phyloP scores from a whole-genome alignment of 2,888 invertebrate species.

The Rotaria sp. region DNA sequence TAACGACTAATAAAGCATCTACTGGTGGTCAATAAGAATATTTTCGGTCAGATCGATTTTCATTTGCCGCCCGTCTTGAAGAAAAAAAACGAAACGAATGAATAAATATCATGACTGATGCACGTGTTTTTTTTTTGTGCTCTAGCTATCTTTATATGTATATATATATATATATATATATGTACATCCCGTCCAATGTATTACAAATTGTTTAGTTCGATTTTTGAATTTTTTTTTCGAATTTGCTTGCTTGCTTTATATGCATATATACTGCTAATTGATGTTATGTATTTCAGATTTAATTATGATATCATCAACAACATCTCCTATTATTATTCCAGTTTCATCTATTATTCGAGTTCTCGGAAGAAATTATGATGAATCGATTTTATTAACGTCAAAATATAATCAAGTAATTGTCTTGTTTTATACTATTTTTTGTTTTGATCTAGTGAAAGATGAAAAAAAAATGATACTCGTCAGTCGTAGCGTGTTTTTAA shows the following conservation, averaged over 20 bases:
- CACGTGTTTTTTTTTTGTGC: neutral
- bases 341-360: neutral
- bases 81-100: neutral
- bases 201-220: constrained; percentile 12
- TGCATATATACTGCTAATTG: neutral
- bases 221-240: neutral
- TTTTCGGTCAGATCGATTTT: neutral
- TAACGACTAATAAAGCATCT: neutral
- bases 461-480: neutral
- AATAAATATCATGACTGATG: neutral
- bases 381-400: neutral
- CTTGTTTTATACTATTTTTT: neutral
- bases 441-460: neutral
- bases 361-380: constrained; percentile 11
- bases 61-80: neutral
- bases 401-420: constrained; percentile 26
- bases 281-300: neutral
- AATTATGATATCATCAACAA: neutral
- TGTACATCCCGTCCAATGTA: constrained; percentile 5
- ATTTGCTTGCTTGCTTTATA: neutral
- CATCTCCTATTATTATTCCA: constrained; percentile 8
- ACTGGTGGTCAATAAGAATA: neutral
- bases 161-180: neutral
- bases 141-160: neutral
- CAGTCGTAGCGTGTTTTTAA: neutral